Evolutionary conservation across 2,888 invertebrate genomes (phyloP).

Genomic region (Linnaemya vulpina): DNA sequence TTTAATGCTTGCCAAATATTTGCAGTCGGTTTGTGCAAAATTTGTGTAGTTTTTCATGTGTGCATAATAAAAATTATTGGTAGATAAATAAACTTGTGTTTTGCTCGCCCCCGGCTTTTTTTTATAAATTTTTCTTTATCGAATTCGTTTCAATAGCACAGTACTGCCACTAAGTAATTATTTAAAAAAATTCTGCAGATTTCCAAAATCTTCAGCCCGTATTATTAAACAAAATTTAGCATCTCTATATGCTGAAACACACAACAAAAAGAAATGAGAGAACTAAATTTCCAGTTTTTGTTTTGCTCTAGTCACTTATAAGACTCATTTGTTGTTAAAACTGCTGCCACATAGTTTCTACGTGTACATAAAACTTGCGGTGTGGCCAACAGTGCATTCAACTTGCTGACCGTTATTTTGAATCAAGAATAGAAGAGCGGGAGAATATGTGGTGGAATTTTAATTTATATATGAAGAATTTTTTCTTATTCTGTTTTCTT

Average conservation of each 20-base stretch:
- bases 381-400: conserved; percentile 1
- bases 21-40: conserved; percentile 5
- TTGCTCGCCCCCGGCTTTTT: background rate
- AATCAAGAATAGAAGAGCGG: no score
- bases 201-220: background rate
- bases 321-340: conserved; percentile 21
- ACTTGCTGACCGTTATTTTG: background rate
- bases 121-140: background rate
- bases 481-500: no score
- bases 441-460: no score
- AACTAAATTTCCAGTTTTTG: conserved; percentile 53
- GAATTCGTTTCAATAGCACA: background rate
- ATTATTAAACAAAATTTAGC: background rate
- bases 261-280: background rate
- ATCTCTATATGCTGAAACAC: background rate
- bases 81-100: conserved; percentile 12
- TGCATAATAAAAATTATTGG: conserved; percentile 56
- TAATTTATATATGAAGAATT: no score
- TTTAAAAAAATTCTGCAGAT: background rate
- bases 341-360: background rate
- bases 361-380: background rate
- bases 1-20: background rate
- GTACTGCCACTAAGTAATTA: background rate
- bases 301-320: conserved; percentile 52
- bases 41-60: conserved; percentile 31